Evolutionary conservation across 1,140 invertebrate genomes (phyloP).

Genomic region (Ceratina japonica): DNA sequence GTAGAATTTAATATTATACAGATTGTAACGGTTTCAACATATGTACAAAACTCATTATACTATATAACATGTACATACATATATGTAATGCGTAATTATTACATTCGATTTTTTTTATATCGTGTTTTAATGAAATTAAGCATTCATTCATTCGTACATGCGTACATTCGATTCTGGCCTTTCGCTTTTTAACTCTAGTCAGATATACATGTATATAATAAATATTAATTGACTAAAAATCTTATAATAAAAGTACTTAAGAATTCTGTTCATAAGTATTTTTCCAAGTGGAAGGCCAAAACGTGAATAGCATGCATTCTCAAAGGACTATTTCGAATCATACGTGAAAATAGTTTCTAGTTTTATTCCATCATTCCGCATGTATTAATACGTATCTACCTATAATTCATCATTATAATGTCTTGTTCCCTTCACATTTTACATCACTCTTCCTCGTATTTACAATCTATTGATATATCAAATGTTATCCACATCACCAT

Average conservation of each 20-base stretch:
- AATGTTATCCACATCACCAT: constrained; percentile 47
- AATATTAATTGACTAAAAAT: constrained; percentile 61
- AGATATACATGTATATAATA: constrained; percentile 48
- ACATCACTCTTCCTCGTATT: constrained; percentile 54
- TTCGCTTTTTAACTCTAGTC: constrained; percentile 51
- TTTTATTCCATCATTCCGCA: constrained; percentile 53
- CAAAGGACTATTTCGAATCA: constrained; percentile 55
- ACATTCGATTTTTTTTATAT: constrained; percentile 60
- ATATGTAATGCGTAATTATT: constrained; percentile 62
- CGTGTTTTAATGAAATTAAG: constrained; percentile 57
- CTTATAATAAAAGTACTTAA: constrained; percentile 57
- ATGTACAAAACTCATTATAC: constrained; percentile 73
- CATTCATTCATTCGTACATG: constrained; percentile 53
- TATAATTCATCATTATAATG: constrained; percentile 57
- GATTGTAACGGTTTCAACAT: constrained; percentile 67
- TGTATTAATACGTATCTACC: constrained; percentile 44
- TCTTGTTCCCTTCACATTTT: constrained; percentile 67
- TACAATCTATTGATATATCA: constrained; percentile 60
- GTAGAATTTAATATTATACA: constrained; percentile 72
- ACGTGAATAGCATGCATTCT: constrained; percentile 50
- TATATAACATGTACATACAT: constrained; percentile 71
- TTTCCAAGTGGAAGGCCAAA: constrained; percentile 51
- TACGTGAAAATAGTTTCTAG: constrained; percentile 70
- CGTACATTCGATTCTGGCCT: constrained; percentile 53
- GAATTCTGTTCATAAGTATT: constrained; percentile 35